Percentiles rank a stretch among this genome's conserved stretches.
phyloP scores from a whole-genome alignment of 1,140 invertebrate genomes.

The Drosophila melanica region DNA sequence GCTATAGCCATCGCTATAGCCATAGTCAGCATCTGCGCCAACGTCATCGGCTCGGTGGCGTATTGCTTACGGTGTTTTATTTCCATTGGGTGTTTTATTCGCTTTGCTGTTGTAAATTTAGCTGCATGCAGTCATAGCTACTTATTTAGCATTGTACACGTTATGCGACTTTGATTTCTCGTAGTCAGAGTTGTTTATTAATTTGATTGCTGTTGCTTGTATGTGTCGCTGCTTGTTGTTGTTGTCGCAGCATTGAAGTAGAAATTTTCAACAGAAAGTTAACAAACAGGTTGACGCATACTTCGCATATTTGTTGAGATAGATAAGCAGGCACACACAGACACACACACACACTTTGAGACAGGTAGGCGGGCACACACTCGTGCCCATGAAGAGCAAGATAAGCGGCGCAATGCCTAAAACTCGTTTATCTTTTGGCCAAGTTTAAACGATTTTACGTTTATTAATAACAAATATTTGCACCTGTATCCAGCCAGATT shows the following conservation, averaged over 20 bases:
- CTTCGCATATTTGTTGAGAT: slow-evolving; percentile 77
- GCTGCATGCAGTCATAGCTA: slow-evolving; percentile 63
- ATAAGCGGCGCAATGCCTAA: slow-evolving; percentile 38
- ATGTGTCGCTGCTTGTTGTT: slow-evolving; percentile 21
- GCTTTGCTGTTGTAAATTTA: slow-evolving; percentile 51
- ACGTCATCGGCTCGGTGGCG: slow-evolving; percentile 13
- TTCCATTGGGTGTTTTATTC: slow-evolving; percentile 46
- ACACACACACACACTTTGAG: slow-evolving; percentile 14
- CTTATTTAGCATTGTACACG: slow-evolving; percentile 63
- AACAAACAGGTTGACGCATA: slow-evolving; percentile 81
- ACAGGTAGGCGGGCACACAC: slow-evolving; percentile 16
- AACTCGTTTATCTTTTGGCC: slow-evolving; percentile 52
- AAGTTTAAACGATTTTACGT: slow-evolving; percentile 47
- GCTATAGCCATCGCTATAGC: neutral
- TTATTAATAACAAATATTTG: slow-evolving; percentile 45
- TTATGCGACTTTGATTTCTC: slow-evolving; percentile 54
- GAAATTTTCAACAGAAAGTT: slow-evolving; percentile 79
- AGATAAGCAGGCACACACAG: slow-evolving; percentile 63
- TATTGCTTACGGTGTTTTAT: slow-evolving; percentile 53
- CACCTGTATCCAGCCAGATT: slow-evolving; percentile 33
- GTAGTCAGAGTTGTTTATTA: slow-evolving; percentile 39
- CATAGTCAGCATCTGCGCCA: neutral
- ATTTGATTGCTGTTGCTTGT: slow-evolving; percentile 40
- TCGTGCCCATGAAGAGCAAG: slow-evolving; percentile 18
- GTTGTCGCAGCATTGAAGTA: slow-evolving; percentile 46